Evolutionary conservation across 2,113 vertebrate species (phyloP).

Genomic region (Heterochromis multidens): DNA sequence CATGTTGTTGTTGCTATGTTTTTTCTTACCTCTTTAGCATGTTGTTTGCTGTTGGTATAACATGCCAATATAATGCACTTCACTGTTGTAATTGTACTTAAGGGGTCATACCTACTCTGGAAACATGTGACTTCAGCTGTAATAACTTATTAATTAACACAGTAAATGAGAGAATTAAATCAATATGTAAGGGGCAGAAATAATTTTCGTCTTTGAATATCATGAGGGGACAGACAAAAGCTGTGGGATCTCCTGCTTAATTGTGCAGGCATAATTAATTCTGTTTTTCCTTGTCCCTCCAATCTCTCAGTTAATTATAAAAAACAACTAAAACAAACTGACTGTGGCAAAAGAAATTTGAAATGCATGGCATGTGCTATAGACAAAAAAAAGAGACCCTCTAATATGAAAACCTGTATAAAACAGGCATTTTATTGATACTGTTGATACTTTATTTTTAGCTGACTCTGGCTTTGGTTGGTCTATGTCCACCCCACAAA

Average conservation of each 20-base stretch:
- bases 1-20: not conserved
- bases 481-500: no score
- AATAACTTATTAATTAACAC: slow-evolving; percentile 63
- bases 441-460: no score
- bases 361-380: no score
- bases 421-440: no score
- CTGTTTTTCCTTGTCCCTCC: not conserved
- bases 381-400: no score
- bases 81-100: slow-evolving; percentile 1
- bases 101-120: not conserved
- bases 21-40: not conserved
- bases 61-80: not conserved
- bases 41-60: not conserved
- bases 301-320: not conserved
- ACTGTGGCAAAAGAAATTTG: no score
- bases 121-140: slow-evolving; percentile 30
- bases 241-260: not conserved
- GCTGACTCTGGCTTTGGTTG: no score
- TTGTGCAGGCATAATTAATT: not conserved
- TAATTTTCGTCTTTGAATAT: slow-evolving; percentile 59
- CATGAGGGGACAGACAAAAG: slow-evolving; percentile 33
- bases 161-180: slow-evolving; percentile 59
- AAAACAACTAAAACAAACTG: not conserved
- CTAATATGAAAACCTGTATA: no score
- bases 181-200: slow-evolving; percentile 66